These are phyloP conservation scores for Hypotaenidia philippensis DNA, from an alignment of 2,797 vertebrate genomes.

Conservation along the genomic window DNA sequence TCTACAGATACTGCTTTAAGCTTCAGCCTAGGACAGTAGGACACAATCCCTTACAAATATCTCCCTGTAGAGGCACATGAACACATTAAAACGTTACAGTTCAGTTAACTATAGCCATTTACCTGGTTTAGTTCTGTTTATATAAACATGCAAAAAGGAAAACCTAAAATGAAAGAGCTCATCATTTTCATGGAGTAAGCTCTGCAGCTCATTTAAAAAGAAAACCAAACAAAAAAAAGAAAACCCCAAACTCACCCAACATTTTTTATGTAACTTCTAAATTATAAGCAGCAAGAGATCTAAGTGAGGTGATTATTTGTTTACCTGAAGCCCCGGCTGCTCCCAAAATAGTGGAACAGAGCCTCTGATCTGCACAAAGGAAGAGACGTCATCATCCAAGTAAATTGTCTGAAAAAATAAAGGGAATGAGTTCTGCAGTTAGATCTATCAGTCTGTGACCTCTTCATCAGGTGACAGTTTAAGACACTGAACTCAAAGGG, in stretches of 20 bases:
- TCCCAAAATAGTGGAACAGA: slow-evolving; percentile 87
- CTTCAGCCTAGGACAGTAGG: not conserved
- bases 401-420: slow-evolving; percentile 79
- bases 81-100: not conserved
- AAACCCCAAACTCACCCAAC: too few species aligned
- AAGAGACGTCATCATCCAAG: slow-evolving; percentile 84
- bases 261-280: not conserved
- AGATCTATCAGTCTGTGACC: slow-evolving; percentile 8
- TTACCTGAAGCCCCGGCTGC: slow-evolving; percentile 82
- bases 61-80: not conserved
- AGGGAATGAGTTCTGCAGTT: slow-evolving; percentile 41
- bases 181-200: not conserved
- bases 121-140: not conserved
- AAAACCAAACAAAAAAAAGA: not conserved
- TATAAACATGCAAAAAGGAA: not conserved
- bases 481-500: slow-evolving; percentile 61
- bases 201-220: not conserved
- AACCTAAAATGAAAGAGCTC: not conserved
- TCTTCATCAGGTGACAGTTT: slow-evolving; percentile 49
- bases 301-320: not conserved
- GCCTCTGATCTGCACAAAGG: slow-evolving; percentile 85
- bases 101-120: not conserved
- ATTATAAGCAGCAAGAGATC: not conserved
- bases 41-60: not conserved
- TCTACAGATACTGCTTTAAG: not conserved